Evolutionary conservation across 2,797 vertebrate genomes (phyloP).

Genomic region (Sebastolobus alascanus): DNA sequence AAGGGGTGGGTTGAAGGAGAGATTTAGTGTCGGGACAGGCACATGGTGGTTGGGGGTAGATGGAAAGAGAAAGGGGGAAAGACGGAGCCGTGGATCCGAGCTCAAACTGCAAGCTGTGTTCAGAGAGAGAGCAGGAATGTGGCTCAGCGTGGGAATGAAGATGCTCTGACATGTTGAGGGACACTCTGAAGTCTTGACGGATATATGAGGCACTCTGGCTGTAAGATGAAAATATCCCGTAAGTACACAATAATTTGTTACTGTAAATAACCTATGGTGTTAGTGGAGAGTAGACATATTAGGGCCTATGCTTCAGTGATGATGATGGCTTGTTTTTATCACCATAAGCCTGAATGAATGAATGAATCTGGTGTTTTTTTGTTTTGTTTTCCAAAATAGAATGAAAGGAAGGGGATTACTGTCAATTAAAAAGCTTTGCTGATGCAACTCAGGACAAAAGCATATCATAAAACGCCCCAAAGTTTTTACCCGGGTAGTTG

Average conservation of each 20-base stretch:
- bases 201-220: constrained; percentile 62
- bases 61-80: constrained; percentile 67
- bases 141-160: constrained; percentile 77
- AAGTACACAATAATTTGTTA: constrained; percentile 66
- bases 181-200: constrained; percentile 63
- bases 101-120: constrained; percentile 73
- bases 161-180: constrained; percentile 75
- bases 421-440: not conserved
- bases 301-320: constrained; percentile 7
- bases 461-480: constrained; percentile 12
- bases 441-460: constrained; percentile 22
- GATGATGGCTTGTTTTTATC: constrained; percentile 27
- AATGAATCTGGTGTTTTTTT: constrained; percentile 9
- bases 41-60: constrained; percentile 74
- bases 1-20: constrained; percentile 75
- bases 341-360: not conserved
- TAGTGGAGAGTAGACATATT: not conserved
- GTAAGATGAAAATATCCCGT: constrained; percentile 83
- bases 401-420: not conserved
- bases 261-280: constrained; percentile 8
- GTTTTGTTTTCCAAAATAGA: not conserved
- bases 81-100: constrained; percentile 62
- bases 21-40: constrained; percentile 71
- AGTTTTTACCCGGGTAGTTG: not conserved
- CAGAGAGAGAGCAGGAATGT: constrained; percentile 76